phyloP scores from a whole-genome alignment of 2,113 vertebrate species.

The Hyaena hyaena region DNA sequence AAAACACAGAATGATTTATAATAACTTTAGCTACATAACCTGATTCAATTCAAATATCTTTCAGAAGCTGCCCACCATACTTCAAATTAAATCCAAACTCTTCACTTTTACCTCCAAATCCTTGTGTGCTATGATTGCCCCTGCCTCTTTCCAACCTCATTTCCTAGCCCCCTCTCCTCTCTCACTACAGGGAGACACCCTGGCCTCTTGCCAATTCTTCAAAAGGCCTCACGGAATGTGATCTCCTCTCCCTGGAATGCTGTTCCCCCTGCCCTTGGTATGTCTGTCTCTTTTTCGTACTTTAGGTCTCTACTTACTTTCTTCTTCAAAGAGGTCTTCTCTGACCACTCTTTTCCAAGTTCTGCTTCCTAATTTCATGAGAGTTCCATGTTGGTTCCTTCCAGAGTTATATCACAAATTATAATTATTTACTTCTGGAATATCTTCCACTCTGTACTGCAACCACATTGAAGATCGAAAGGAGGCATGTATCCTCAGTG shows the following conservation, averaged over 20 bases:
- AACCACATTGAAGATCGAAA: neutral
- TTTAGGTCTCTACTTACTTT: conserved; percentile 48
- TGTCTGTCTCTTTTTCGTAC: conserved; percentile 52
- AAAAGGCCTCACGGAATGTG: conserved; percentile 28
- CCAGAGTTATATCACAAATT: neutral
- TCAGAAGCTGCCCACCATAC: neutral
- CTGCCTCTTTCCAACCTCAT: neutral
- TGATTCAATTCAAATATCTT: conserved; percentile 56
- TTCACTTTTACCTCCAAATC: neutral
- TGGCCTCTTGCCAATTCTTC: conserved; percentile 54
- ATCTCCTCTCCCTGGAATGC: conserved; percentile 46
- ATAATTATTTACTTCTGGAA: neutral
- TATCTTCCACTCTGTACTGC: neutral
- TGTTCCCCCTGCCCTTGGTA: neutral
- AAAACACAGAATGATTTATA: conserved; percentile 10
- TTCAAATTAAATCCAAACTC: conserved; percentile 19
- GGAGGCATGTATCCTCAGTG: neutral
- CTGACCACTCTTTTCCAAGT: neutral
- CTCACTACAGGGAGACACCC: neutral
- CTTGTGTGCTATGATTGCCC: neutral
- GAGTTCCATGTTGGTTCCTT: neutral
- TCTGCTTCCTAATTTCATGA: neutral
- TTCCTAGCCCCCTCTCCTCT: conserved; percentile 27
- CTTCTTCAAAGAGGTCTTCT: conserved; percentile 5
- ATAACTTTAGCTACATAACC: conserved; percentile 12